phyloP scores from a whole-genome alignment of 1,140 invertebrate genomes.

The Pteromalus puparum region DNA sequence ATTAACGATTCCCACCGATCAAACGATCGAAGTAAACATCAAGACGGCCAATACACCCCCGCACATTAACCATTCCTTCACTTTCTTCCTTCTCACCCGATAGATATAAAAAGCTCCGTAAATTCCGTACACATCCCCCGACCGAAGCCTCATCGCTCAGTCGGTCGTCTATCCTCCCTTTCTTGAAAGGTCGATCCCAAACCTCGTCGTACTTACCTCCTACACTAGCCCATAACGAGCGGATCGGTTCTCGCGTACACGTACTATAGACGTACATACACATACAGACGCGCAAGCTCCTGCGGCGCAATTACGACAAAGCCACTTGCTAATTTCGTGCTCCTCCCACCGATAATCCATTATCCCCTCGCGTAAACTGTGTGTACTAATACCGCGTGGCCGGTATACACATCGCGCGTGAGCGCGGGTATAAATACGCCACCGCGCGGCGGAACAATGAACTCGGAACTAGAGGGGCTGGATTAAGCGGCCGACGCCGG shows the following conservation, averaged over 20 bases:
- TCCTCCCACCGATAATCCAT: slow-evolving; percentile 21
- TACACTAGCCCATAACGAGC: too few species aligned
- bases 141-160: too few species aligned
- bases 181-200: background rate
- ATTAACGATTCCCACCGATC: too few species aligned
- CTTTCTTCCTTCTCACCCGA: too few species aligned
- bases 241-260: background rate
- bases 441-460: background rate
- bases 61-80: too few species aligned
- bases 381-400: background rate
- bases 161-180: background rate
- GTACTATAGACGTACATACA: background rate
- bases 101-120: too few species aligned
- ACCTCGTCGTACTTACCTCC: too few species aligned
- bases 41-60: too few species aligned
- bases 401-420: background rate
- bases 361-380: slow-evolving; percentile 9
- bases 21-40: too few species aligned
- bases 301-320: slow-evolving; percentile 3
- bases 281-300: too few species aligned
- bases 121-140: too few species aligned
- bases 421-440: background rate
- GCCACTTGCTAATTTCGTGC: slow-evolving; percentile 33
- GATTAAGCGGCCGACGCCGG: background rate
- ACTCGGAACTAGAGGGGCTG: background rate